These are phyloP conservation scores for Triplophysa bombifrons DNA, from an alignment of 2,797 vertebrate genomes.

Conservation along the genomic window DNA sequence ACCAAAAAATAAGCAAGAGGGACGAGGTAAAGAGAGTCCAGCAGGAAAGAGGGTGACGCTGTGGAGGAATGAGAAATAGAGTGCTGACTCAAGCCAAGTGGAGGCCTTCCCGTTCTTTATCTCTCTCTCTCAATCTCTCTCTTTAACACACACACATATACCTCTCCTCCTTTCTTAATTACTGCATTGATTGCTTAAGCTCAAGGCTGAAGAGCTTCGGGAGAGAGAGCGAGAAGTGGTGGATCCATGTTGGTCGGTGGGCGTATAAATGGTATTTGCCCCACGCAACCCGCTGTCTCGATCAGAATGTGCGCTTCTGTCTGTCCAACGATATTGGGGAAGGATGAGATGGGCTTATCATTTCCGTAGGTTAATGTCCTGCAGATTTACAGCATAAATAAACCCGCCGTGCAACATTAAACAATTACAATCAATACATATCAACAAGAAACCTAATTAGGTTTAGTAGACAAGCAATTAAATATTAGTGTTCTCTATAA, in stretches of 20 bases:
- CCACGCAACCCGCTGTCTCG: slow-evolving; percentile 22
- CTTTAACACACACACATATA: not conserved
- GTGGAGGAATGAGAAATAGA: slow-evolving; percentile 46
- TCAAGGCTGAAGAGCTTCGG: slow-evolving; percentile 52
- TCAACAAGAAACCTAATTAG: slow-evolving; percentile 52
- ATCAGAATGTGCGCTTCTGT: not conserved
- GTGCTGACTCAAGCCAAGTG: slow-evolving; percentile 68
- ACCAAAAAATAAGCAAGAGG: slow-evolving; percentile 27
- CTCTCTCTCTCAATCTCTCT: not conserved
- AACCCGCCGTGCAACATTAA: slow-evolving; percentile 41
- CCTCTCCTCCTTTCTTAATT: slow-evolving; percentile 60
- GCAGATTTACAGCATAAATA: slow-evolving; percentile 44
- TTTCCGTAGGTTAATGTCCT: slow-evolving; percentile 19
- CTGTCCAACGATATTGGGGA: not conserved
- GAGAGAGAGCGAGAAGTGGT: not conserved
- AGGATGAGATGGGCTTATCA: not conserved
- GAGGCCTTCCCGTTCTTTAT: slow-evolving; percentile 48
- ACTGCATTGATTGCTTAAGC: slow-evolving; percentile 70
- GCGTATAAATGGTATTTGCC: slow-evolving; percentile 8
- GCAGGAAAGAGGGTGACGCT: not conserved
- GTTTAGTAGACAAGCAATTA: slow-evolving; percentile 57
- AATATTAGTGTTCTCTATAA: slow-evolving; percentile 55
- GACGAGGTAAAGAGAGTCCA: not conserved
- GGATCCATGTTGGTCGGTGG: not conserved
- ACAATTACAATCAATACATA: slow-evolving; percentile 56